Evolutionary conservation across 2,797 vertebrate genomes (phyloP).

Genomic region (Dendrocincla tyrannina): DNA sequence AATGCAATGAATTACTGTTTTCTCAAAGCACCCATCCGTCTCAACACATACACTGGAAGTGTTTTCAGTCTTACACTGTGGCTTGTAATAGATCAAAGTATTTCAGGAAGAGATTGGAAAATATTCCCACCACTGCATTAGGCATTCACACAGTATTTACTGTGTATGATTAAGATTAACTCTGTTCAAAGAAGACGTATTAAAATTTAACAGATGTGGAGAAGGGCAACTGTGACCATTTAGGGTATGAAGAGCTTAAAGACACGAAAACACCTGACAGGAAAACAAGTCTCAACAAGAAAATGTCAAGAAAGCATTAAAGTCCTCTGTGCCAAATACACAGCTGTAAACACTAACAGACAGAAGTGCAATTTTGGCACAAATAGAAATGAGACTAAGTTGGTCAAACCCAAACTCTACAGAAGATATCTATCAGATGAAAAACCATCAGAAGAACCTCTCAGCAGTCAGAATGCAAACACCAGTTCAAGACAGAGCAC

Average conservation of each 20-base stretch:
- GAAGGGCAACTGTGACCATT: background rate
- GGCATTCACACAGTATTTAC: background rate
- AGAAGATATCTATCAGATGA: background rate
- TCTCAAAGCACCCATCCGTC: background rate
- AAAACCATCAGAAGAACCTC: constrained; percentile 11
- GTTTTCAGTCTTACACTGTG: background rate
- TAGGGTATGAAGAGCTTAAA: background rate
- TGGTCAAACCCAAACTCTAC: background rate
- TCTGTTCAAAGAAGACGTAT: constrained; percentile 4
- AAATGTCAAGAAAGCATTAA: constrained; percentile 1
- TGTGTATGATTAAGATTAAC: background rate
- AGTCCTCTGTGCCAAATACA: background rate
- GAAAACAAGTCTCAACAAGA: constrained; percentile 20
- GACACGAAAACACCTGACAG: constrained; percentile 1
- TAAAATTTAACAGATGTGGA: background rate
- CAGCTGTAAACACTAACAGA: constrained; percentile 10
- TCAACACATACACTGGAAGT: background rate
- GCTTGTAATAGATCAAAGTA: background rate
- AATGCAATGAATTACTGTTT: background rate
- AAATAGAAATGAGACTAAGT: background rate
- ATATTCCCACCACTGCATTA: background rate
- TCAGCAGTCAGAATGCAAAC: background rate
- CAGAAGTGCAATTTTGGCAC: background rate
- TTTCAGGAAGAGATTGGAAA: constrained; percentile 7
- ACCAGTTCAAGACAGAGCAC: background rate